Evolutionary conservation across 2,797 vertebrate species (phyloP), one percentile per base, ranked within the genome.

Genomic region (Megalops cyprinoides): DNA sequence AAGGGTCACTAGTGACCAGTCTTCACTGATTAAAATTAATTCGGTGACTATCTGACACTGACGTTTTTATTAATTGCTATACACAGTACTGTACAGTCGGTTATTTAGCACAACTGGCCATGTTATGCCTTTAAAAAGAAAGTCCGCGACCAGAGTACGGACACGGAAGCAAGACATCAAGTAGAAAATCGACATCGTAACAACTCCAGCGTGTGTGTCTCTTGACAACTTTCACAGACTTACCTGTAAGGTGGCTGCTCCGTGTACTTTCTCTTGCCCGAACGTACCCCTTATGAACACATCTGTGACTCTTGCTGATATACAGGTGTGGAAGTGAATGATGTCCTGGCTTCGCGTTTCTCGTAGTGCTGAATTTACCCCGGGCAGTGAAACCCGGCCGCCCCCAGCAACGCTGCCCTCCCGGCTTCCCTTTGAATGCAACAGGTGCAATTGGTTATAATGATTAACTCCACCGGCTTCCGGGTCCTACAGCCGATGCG

Each of bases 381-480:
- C 12, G 79, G 31, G 69, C 76, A n/a, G 74, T 55, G 58, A 74
- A 82, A 76, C 79, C 76, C 39, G 79, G 76, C 56, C 39, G 75
- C 76, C 73, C 76, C 23, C 49, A 39, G 69, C 7, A 25, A 37
- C 37, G 55, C 55, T 74, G 53, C 78, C 81, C 85, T 87, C 84
- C 80, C 83, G 82, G 74, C 82, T 51, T 79, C 2, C 78, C 87
- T 87, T 76, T 80, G 79, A 90, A 74, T 25, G 44, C 53, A 88
- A 90, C 94, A 94, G 93, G 94, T 95, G 94, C 83, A 89, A 86
- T 89, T 82, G 79, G 87, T 87, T 83, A 58, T 76, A 80, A 83
- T 89, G 79, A 92, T 90, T 90, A 87, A 84, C 71, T 9, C 39
- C 53, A 25, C 86, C 65, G 87, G 83, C 90, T 87, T 83, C 93